Evolutionary conservation across 64 coral and sea anemone genomes (phyloP).

Genomic region (Trachythela sp.): DNA sequence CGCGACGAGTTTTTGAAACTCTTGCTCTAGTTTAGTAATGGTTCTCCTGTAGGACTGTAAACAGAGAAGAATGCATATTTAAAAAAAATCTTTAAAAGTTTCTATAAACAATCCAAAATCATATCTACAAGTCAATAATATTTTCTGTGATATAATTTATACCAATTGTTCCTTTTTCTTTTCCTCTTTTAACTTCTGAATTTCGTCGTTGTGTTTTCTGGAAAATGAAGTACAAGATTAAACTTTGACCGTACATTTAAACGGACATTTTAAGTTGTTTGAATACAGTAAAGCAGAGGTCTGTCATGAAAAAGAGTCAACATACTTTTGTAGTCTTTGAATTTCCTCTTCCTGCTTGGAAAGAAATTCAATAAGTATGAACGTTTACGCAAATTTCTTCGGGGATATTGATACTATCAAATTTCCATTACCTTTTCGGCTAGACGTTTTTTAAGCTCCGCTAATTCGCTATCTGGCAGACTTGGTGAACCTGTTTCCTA

Average conservation of each 20-base stretch:
- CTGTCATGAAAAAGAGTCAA: neutral
- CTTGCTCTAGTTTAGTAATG: neutral
- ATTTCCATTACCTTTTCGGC: too few relatives aligned
- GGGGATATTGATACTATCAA: too few relatives aligned
- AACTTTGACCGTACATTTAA: neutral
- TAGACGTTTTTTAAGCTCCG: too few relatives aligned
- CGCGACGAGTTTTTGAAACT: constrained; percentile 12
- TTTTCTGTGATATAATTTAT: neutral
- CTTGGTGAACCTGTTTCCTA: too few relatives aligned
- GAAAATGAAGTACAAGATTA: too few relatives aligned
- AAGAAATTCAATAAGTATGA: neutral
- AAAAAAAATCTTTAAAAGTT: too few relatives aligned
- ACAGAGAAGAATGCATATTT: neutral
- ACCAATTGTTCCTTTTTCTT: constrained; percentile 11
- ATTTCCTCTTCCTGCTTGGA: neutral
- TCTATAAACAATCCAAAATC: too few relatives aligned
- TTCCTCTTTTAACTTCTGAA: neutral
- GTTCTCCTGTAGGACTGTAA: neutral
- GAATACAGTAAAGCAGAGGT: too few relatives aligned
- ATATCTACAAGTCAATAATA: too few relatives aligned
- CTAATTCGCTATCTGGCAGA: too few relatives aligned
- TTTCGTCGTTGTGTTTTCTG: neutral
- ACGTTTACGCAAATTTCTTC: too few relatives aligned
- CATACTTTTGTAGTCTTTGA: neutral
- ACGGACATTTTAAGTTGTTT: too few relatives aligned